Evolutionary conservation across 2,797 vertebrate species (phyloP), one percentile per base, ranked within the genome.

Genomic region (Atherinosoma microstoma): DNA sequence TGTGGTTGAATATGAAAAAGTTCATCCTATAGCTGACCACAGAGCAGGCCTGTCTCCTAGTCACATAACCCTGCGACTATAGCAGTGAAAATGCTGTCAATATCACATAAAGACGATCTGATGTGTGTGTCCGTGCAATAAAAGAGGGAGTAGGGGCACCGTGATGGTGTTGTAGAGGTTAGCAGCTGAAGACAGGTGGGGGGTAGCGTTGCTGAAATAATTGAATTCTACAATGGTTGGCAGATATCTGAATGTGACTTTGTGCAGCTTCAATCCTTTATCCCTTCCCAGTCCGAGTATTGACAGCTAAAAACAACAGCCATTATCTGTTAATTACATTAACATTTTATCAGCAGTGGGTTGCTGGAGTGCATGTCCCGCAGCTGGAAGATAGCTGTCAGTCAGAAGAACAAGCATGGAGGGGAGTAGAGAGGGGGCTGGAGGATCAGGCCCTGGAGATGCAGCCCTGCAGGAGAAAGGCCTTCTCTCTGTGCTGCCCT

Each of bases 321-420:
- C 94, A 95, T 95, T 95, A 95, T 95, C 95, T 95, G 94, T 95
- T 95, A 95, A 95, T 95, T 95, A 95, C 94, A 95, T 95, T 95
- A 95, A 95, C 94, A 95, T 95, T 95, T 95, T 95, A 95, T 95
- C 95, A 94, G 94, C 73, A 36, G 80, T 16, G 70, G 89, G 89
- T 84, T 82, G 90, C 84, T 70, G 82, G 91, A 86, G 86, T 81
- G 87, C 89, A 82, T 91, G 91, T 93, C 92, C 90, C 88, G 79
- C 91, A 91, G 92, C 90, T 90, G 87, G 89, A 91, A 93, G 94
- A 95, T 94, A 95, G 93, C 92, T 93, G 94, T 94, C 94, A 94
- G 91, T 95, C 94, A 94, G 90, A 83, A 67, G 82, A 76, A 67
- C 30, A 58, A 75, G 80, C 77, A 56, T 54, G 32, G 67, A 66